Base-by-base conservation (phyloP, 2,888 invertebrate genomes). In the Scrobipalpa costella region DNA sequence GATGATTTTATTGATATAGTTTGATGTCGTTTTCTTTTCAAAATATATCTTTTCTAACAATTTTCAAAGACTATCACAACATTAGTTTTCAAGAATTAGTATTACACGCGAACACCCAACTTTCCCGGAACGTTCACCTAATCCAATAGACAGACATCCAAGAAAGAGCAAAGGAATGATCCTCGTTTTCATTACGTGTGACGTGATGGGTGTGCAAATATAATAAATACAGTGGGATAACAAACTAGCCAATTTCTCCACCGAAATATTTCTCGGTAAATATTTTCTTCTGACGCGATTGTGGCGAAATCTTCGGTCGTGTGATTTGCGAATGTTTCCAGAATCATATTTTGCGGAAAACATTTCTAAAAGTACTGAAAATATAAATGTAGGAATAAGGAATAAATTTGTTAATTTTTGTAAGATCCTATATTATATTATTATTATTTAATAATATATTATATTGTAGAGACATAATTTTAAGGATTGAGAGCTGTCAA, bases 151-250 rank as follows among this genome's bases (percentile, higher is more conserved):
- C 2, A 17, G 47, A 9, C 27, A 27, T 27, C 21, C 27, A 33
- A 9, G 15, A 55, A 3, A 7, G n/a, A 27, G 21, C 8, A 13
- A 33, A 55, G 3, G 55, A 27, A 55, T 50, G 27, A 21, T n/a
- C 55, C 55, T 55, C 55, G 15, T 55, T 55, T 15, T 55, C 33
- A 34, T 55, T n/a, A 33, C 7, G 7, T 11, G 5, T 55, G 55
- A 55, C 55, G 55, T 55, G 55, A 55, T 55, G 34, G 33, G 34
- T 34, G 34, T 34, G 8, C 33, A n/a, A 27, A 55, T 27, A 27
- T 27, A 27, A 27, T 55, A 33, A 11, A 55, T 27, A 55, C 21
- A 50, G 9, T 50, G 50, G 19, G 9, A 19, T 50, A 44, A n/a
- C 11, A 44, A 13, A 17, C 17, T 19, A 19, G 21, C 27, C 50